Evolutionary conservation across 2,888 invertebrate genomes (phyloP), one percentile per base, ranked within the genome.

Genomic region (Beris morrisii): DNA sequence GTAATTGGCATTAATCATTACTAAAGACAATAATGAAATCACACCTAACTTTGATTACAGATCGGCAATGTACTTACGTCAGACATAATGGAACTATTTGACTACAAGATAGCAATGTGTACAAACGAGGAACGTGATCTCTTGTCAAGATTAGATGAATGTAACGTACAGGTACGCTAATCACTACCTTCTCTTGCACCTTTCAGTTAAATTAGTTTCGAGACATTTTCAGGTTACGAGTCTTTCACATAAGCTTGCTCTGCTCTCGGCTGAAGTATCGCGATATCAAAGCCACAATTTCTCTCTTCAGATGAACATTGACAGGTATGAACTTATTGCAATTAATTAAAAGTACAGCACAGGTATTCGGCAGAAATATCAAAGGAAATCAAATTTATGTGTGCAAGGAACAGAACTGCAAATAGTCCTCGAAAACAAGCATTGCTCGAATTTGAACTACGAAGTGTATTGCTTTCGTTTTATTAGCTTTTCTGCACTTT

Each of bases 81-180:
- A 13, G 69, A 71, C 30, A 67, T 71, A 28, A 67, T 69, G 57
- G 67, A 71, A 59, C 52, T 70, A 6, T 71, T 69, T 38, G 71
- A 71, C 54, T 64, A 69, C 45, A 69, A 71, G 66, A 46, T 70
- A 13, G 44, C 63, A 48, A 59, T 69, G 57, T 68, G 46, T 46
- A 53, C 65, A 12, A 66, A 68, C 56, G 45, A 63, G 7, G 71
- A 71, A 58, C 59, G 66, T 13, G 68, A 70, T 61, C 54, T 69
- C 4, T 50, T 70, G 11, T 43, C 58, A 9, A 68, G 65, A 30
- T 57, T 71, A 32, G 70, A 69, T 67, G 69, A 67, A 59, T 63
- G 67, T 32, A 66, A 68, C 57, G 28, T 32, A 22, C 63, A 68
- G 58, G 68, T 69, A 13, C 13, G 22, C 22, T 3, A 22, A 22